These are phyloP conservation scores for Amiota minor DNA, from an alignment of 2,888 invertebrate genomes.

Conservation along the genomic window DNA sequence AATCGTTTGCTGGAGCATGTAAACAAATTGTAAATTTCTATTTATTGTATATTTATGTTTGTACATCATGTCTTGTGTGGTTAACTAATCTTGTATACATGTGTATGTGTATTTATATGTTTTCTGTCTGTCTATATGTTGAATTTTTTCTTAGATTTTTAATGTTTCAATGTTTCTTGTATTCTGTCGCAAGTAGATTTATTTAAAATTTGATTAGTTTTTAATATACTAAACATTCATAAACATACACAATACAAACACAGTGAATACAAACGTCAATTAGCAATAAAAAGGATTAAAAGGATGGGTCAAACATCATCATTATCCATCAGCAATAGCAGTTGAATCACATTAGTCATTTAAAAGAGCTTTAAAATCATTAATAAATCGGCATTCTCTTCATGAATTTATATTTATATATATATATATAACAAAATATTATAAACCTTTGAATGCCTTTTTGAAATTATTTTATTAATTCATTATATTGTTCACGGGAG, in stretches of 20 bases:
- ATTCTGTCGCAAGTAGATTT: neutral
- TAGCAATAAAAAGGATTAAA: too few species aligned
- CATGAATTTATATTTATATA: conserved; percentile 14
- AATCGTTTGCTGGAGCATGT: conserved; percentile 65
- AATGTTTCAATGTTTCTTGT: neutral
- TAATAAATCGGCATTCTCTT: conserved; percentile 26
- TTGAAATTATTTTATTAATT: too few species aligned
- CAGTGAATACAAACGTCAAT: too few species aligned
- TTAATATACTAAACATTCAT: too few species aligned
- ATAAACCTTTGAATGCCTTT: too few species aligned
- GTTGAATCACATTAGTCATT: too few species aligned
- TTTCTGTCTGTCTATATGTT: conserved; percentile 37
- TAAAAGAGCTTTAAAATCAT: neutral
- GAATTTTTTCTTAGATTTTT: conserved; percentile 39
- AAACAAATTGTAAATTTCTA: conserved; percentile 56
- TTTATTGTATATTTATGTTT: neutral
- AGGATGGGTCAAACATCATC: too few species aligned
- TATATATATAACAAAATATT: too few species aligned
- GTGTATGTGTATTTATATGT: conserved; percentile 12
- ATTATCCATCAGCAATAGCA: too few species aligned
- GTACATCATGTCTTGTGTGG: conserved; percentile 25
- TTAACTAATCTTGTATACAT: too few species aligned
- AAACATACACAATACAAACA: neutral
- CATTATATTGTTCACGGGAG: too few species aligned
- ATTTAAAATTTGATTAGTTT: too few species aligned